Base-by-base conservation (phyloP, 2,888 invertebrate genomes). In the Beris morrisii region DNA sequence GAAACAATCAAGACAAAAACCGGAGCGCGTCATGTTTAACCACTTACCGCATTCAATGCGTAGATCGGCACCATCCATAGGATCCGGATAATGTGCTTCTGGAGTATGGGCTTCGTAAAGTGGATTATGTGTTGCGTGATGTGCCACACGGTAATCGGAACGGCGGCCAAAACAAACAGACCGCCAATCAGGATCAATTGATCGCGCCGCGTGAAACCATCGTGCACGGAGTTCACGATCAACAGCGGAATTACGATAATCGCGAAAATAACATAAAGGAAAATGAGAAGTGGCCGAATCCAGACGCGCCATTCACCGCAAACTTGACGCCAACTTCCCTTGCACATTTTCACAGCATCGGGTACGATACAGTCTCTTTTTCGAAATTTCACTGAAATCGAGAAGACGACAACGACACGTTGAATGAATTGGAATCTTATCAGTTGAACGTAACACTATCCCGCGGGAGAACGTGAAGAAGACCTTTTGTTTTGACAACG, bases 61-160 rank as follows among this genome's bases (percentile, higher is more conserved):
- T 97, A 97, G 74, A 97, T 95, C 69, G 97, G 97, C 64, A 97
- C 96, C 97, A 97, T 97, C 95, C 96, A 96, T 72, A 97, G 79
- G 79, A 97, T 92, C 89, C 96, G 89, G 72, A 97, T 95, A 69
- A 97, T 93, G 81, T 95, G 93, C 81, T 95, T 93, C 76, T 97
- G 97, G 72, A 97, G 82, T 72, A 87, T 89, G 13, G 97, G 96
- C 76, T 95, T 92, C 0, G 92, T 95, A 76, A 95, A 97, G 79
- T 96, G 91, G 65, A 95, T 89, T 77, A 96, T 88, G 82, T 97
- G 97, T 79, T 95, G 93, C 54, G 92, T 89, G 74, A 97, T 97
- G 81, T 95, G 94, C 91, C 95, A 97, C 74, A 97, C 86, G 53
- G 96, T 93, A 70, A 97, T 90, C 0, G 97, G 97, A 57, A 97